phyloP scores from a whole-genome alignment of 2,113 vertebrate genomes.

The Amblyopsis rosae region DNA sequence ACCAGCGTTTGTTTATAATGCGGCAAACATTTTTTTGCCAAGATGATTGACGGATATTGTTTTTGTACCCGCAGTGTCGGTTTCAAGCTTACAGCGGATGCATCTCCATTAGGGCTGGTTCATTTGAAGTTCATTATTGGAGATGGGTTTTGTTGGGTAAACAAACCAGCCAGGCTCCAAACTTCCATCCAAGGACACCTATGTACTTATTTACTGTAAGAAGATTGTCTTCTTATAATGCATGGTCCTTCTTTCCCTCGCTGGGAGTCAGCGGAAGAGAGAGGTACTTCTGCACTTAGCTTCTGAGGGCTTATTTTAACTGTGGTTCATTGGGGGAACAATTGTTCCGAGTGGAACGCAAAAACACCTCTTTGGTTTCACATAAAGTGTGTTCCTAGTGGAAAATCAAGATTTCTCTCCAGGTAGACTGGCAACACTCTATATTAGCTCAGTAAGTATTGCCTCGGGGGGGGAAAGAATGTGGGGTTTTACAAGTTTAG shows the following conservation, averaged over 20 bases:
- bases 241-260: conserved; percentile 14
- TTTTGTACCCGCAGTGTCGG: conserved; percentile 28
- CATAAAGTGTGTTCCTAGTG: conserved; percentile 25
- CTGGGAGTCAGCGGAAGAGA: background rate
- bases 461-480: conserved; percentile 22
- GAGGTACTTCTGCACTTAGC: conserved; percentile 20
- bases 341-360: conserved; percentile 19
- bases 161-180: conserved; percentile 46
- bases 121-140: conserved; percentile 55
- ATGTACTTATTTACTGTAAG: conserved; percentile 36
- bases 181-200: conserved; percentile 39
- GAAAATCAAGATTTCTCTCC: conserved; percentile 23
- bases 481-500: conserved; percentile 24
- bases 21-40: conserved; percentile 7
- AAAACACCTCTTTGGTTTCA: conserved; percentile 33
- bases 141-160: conserved; percentile 55
- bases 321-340: conserved; percentile 29
- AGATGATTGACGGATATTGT: conserved; percentile 48
- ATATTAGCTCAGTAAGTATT: conserved; percentile 35
- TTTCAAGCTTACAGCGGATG: conserved; percentile 23
- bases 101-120: conserved; percentile 48
- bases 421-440: conserved; percentile 22
- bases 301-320: conserved; percentile 27
- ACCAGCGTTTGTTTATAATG: background rate
- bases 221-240: conserved; percentile 37